A percentile compares a stretch with the other conserved stretches of the same genome.
These are phyloP conservation scores for Parochlus steinenii DNA, from an alignment of 2,888 invertebrate species.

Conservation along the genomic window DNA sequence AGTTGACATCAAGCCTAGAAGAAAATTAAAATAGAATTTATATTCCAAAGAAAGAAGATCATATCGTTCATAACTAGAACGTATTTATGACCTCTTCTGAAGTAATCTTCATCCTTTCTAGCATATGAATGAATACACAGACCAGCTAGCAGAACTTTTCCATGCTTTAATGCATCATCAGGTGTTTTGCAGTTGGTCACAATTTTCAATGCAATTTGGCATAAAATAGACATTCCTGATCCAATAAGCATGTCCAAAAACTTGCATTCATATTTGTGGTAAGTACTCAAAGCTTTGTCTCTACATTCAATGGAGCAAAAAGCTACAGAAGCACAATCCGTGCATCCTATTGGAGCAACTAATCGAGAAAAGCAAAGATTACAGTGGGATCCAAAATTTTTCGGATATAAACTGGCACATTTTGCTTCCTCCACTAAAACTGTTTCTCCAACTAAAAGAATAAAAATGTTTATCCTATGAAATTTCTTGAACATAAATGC, in stretches of 20 bases:
- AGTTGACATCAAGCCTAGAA: constrained; percentile 65
- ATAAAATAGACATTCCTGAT: constrained; percentile 67
- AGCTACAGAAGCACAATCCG: constrained; percentile 56
- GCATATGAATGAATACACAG: constrained; percentile 47
- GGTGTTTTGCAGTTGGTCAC: constrained; percentile 48
- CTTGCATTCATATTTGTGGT: constrained; percentile 61
- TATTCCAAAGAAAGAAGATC: no score
- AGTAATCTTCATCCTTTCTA: constrained; percentile 47
- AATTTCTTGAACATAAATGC: no score
- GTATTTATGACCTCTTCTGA: constrained; percentile 54
- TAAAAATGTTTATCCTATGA: no score
- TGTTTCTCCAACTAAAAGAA: constrained; percentile 52
- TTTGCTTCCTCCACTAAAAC: constrained; percentile 55
- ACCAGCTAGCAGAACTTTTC: constrained; percentile 36
- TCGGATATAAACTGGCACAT: constrained; percentile 54
- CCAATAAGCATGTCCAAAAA: constrained; percentile 57
- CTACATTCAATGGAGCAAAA: constrained; percentile 55
- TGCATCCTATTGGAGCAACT: constrained; percentile 50
- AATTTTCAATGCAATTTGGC: constrained; percentile 56
- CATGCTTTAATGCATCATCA: constrained; percentile 27
- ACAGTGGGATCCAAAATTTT: constrained; percentile 62
- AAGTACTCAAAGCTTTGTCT: constrained; percentile 42
- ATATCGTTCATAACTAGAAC: no score
- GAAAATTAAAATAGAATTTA: no score
- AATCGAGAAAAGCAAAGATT: constrained; percentile 56